Conservation (phyloP, 1,140 invertebrate species). For the Calephelis nemesis region DNA sequence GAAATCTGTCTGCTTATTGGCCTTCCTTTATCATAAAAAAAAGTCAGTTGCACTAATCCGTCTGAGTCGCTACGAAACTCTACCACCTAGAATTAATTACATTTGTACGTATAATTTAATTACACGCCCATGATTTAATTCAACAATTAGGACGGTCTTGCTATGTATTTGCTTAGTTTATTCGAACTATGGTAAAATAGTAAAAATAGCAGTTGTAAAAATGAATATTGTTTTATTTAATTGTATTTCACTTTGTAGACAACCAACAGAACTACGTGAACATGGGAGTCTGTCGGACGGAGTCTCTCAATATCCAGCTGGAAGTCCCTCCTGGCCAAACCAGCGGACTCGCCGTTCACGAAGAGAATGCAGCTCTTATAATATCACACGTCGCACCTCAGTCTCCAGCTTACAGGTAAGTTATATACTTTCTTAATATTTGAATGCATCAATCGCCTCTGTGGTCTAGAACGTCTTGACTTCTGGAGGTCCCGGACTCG, state of each 20-base stretch:
- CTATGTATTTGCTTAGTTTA: too few species aligned
- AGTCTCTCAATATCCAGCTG: slow-evolving; percentile 84
- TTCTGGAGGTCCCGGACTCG: too few species aligned
- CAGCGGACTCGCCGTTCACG: slow-evolving; percentile 69
- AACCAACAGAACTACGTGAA: slow-evolving; percentile 65
- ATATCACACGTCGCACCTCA: slow-evolving; percentile 84
- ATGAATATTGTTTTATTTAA: not conserved
- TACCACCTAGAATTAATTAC: too few species aligned
- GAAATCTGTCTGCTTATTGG: too few species aligned
- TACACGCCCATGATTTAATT: too few species aligned
- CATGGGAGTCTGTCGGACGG: slow-evolving; percentile 83
- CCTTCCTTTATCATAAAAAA: too few species aligned
- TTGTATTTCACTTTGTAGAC: slow-evolving; percentile 37
- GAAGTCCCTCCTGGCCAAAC: slow-evolving; percentile 77
- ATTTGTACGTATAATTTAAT: too few species aligned
- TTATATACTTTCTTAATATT: not conserved
- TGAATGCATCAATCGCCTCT: too few species aligned
- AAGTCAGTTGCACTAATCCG: too few species aligned
- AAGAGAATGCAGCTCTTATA: slow-evolving; percentile 74
- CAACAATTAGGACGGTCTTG: too few species aligned
- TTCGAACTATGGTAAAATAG: not conserved
- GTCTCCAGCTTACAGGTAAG: slow-evolving; percentile 87
- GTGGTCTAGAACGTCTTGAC: too few species aligned
- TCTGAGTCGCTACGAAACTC: too few species aligned
- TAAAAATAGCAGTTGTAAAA: not conserved